Evolutionary conservation across 2,113 vertebrate species (phyloP), one percentile per base, ranked within the genome.

Genomic region (Noturus placidus): DNA sequence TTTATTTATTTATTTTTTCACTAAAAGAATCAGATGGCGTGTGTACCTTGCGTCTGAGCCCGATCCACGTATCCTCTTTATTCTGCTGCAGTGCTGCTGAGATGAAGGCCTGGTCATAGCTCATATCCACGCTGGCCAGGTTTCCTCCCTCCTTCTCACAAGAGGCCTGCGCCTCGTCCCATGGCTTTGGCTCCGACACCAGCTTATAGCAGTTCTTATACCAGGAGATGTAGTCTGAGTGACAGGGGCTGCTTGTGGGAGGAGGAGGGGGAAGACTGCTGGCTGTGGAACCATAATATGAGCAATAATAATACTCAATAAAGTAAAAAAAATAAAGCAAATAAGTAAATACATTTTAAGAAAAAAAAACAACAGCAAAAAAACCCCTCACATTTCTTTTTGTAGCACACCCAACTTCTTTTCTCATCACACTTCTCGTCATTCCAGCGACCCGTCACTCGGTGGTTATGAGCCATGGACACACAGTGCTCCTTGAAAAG

Each of bases 41-140:
- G 50, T 13, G n/a, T 76, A 87, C 86, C 10, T 15, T 83, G 86
- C 94, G 94, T 9, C 89, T 86, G 56, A 96, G 94, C 86, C 95
- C 95, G 25, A 96, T 96, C 95, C 95, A 96, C 85, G 92, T 92
- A 1, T 96, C 95, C 0, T 82, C 78, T 59, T 27, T 90, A 52
- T 93, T 91, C 88, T 94, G 92, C 84, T 95, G 92, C 2, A 95
- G 89, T 3, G 82, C 94, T 19, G 92, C 94, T 0, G 95, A 91
- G 2, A 96, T 88, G 61, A 95, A 96, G 83, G 94, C 94, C 91
- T 96, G 95, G 86, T 96, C 95, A 63, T 96, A 96, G 92, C 95
- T 95, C 92, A 93, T 93, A 91, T 96, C 95, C 3, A 96, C 88
- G 87, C 95, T 96, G 82, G 93, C 94, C 92, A 96, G 91, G 92